Evolutionary conservation across 1,140 invertebrate genomes (phyloP).

Genomic region (Eriosoma lanigerum): DNA sequence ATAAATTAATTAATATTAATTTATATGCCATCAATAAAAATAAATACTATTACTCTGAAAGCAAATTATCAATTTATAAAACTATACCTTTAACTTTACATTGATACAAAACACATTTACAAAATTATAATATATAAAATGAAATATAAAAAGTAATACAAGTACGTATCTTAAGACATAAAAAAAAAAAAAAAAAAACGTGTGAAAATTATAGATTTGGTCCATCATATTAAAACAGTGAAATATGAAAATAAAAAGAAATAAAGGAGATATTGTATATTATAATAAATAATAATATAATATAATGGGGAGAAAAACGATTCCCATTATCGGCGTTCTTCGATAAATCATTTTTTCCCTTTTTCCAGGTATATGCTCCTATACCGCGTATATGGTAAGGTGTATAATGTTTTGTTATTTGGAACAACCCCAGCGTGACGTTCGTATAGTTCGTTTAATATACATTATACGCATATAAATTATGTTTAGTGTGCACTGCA

Average conservation of each 20-base stretch:
- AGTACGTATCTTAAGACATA: not conserved
- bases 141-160: not conserved
- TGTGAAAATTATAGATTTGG: slow-evolving; percentile 15
- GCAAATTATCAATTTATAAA: too few species aligned
- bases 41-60: too few species aligned
- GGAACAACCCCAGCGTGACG: slow-evolving; percentile 38
- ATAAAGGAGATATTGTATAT: too few species aligned
- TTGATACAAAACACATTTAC: too few species aligned
- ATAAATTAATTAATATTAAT: too few species aligned
- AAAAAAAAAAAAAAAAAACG: not conserved
- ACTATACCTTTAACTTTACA: too few species aligned
- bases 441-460: slow-evolving; percentile 4
- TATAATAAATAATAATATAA: not conserved
- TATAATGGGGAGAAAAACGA: slow-evolving; percentile 43
- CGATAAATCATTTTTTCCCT: slow-evolving; percentile 43
- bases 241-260: not conserved
- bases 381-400: too few species aligned
- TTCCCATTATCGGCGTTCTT: slow-evolving; percentile 32
- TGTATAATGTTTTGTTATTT: slow-evolving; percentile 42
- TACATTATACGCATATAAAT: not conserved
- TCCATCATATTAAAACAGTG: slow-evolving; percentile 32
- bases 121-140: not conserved
- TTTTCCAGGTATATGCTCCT: slow-evolving; percentile 43
- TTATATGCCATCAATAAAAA: too few species aligned
- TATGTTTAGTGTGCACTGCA: not conserved